Evolutionary conservation across 2,888 invertebrate species (phyloP), one percentile per base, ranked within the genome.

Genomic region (Octodonta nipae): DNA sequence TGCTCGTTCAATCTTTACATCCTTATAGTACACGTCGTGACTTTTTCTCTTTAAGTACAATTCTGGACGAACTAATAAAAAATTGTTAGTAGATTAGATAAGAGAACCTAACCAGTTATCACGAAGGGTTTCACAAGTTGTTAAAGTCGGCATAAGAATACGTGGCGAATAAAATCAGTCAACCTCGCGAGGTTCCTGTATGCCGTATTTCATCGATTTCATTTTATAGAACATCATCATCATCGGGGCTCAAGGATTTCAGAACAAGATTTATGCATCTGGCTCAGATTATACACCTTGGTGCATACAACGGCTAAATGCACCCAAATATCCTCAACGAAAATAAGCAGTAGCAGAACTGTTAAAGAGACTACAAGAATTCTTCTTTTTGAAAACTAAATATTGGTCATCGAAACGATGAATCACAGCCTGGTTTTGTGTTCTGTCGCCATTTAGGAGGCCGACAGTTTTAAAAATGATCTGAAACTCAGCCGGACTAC

Each of bases 361-460:
- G 45, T 44, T 44, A 29, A 28, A 50, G 47, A 48, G 47, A 51
- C 52, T 52, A 55, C 40, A 54, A 50, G 52, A 50, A 52, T n/a
- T n/a, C n/a, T n/a, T n/a, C 54, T 55, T 56, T 53, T 59, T 58
- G 57, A 57, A 49, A 61, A 62, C 56, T 57, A 57, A 60, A 54
- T 51, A 54, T 60, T 64, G 63, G 62, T 63, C 63, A 63, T 62
- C 60, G 58, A 59, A 59, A 49, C 54, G 61, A 60, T 60, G 61
- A 63, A 63, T 65, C 65, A 65, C 65, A 65, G 65, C 65, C 65
- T 63, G 64, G 60, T 61, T 64, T 64, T 64, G 60, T 60, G 56
- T 60, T 52, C 58, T 58, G 52, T 52, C 54, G 42, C 38, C 44
- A 34, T 40, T 42, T 36, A 43, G n/a, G 34, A 44, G 41, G 40